These are phyloP conservation scores for Aptenodytes forsteri DNA, from an alignment of 2,113 vertebrate genomes.

Conservation along the genomic window DNA sequence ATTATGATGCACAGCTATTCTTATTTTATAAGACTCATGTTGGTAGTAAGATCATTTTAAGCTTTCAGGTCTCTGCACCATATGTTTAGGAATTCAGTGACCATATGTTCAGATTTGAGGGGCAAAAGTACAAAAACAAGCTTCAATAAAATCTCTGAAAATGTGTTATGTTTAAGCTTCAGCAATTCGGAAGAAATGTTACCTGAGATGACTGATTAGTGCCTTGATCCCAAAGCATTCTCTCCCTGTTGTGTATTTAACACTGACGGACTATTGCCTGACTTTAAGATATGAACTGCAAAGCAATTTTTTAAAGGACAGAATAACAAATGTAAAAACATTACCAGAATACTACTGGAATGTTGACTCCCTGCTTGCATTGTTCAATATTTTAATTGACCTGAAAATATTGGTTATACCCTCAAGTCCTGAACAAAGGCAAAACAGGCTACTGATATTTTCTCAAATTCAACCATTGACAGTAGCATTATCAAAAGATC, in stretches of 20 bases:
- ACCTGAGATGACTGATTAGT: background rate
- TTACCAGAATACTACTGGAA: background rate
- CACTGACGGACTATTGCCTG: background rate
- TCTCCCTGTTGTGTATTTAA: background rate
- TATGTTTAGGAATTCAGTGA: background rate
- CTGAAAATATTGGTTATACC: background rate
- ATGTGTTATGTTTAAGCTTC: background rate
- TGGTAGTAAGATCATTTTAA: background rate
- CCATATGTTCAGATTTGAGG: background rate
- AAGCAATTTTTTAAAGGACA: background rate
- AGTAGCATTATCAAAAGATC: background rate
- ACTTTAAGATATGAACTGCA: background rate
- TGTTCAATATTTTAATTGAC: background rate
- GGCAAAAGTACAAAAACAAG: background rate
- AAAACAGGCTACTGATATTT: background rate
- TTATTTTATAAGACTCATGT: background rate
- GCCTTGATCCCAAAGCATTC: background rate
- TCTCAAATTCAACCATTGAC: background rate
- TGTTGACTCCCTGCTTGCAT: background rate
- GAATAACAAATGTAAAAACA: background rate
- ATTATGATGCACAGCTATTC: background rate
- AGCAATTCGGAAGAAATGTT: background rate
- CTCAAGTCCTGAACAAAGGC: background rate
- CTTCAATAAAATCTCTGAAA: background rate
- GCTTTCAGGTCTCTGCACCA: background rate